A percentile compares a stretch with the other conserved stretches of the same genome.
phyloP scores from a whole-genome alignment of 92 coral and sea anemone species.

The Virgularia gustaviana region DNA sequence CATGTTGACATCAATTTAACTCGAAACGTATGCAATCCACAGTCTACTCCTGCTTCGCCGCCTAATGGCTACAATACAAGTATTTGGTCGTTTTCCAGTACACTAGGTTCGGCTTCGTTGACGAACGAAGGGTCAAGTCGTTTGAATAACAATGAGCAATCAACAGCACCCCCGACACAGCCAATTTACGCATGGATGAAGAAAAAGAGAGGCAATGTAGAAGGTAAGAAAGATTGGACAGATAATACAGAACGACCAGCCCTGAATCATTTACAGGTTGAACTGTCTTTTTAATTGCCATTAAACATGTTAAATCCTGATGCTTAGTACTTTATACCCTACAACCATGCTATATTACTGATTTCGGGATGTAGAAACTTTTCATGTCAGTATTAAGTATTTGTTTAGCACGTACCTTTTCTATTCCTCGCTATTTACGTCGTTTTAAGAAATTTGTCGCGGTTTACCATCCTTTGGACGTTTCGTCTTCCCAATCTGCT shows the following conservation, averaged over 20 bases:
- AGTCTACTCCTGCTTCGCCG: slow-evolving; percentile 17
- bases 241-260: not conserved
- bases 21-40: slow-evolving; percentile 42
- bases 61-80: slow-evolving; percentile 41
- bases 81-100: slow-evolving; percentile 38
- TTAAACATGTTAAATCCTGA: not conserved
- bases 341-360: not conserved
- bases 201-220: slow-evolving; percentile 55
- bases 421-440: too few relatives aligned
- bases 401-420: too few relatives aligned
- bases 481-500: too few relatives aligned
- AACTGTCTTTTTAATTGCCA: not conserved
- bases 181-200: slow-evolving; percentile 99
- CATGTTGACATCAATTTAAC: slow-evolving; percentile 69
- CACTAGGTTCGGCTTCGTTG: slow-evolving; percentile 10
- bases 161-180: slow-evolving; percentile 70
- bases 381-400: too few relatives aligned
- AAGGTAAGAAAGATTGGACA: slow-evolving; percentile 15
- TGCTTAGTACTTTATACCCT: not conserved
- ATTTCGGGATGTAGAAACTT: too few relatives aligned
- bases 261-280: not conserved
- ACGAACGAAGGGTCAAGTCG: slow-evolving; percentile 23
- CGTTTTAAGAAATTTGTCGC: too few relatives aligned
- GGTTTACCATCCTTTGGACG: too few relatives aligned
- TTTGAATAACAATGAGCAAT: slow-evolving; percentile 28